Percentiles rank a stretch among this genome's conserved stretches.
Conservation (phyloP, 2,113 vertebrate species). For the Chinchilla lanigera region DNA sequence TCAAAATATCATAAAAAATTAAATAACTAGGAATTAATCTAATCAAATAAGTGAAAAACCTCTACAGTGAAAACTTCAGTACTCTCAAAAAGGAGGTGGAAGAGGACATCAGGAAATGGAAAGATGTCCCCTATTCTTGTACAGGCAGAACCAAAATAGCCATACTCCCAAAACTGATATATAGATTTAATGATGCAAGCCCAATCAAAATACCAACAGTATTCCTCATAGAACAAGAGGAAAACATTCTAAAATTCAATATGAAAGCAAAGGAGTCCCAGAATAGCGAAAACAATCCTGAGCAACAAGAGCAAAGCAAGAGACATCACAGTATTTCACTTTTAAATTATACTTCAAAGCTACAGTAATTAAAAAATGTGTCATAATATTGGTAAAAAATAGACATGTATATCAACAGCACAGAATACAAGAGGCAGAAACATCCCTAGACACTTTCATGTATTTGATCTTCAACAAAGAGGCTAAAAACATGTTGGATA, state of each 20-base stretch:
- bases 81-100: neutral
- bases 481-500: neutral
- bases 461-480: neutral
- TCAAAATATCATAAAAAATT: neutral
- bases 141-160: neutral
- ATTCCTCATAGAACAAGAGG: neutral
- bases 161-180: neutral
- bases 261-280: neutral
- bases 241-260: neutral
- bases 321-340: neutral
- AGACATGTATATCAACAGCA: neutral
- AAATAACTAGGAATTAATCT: neutral
- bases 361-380: neutral
- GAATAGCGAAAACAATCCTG: neutral
- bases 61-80: neutral
- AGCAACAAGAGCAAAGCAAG: neutral
- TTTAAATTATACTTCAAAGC: neutral
- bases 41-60: neutral
- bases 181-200: neutral
- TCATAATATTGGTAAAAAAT: neutral
- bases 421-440: neutral
- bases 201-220: neutral
- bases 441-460: neutral
- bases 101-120: neutral
- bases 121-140: neutral